Base-by-base conservation (phyloP, 2,888 invertebrate species). In the Cephus runcator region DNA sequence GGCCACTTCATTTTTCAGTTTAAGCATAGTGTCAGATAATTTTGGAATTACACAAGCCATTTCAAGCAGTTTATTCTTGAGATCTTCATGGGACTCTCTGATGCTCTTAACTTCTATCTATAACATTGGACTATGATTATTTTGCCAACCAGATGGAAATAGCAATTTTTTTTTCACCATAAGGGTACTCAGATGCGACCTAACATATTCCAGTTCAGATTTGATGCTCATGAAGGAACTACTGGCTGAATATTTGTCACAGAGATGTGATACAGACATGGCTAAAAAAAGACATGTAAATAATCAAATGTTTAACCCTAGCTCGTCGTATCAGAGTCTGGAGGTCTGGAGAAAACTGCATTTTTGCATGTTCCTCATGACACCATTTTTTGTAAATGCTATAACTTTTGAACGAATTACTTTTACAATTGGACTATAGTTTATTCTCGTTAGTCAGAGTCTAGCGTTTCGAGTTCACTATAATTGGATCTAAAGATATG, bases 241-340 rank as follows among this genome's bases (percentile, higher is more conserved):
- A 75, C 81, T 88, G 40, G 87, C 82, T 11, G 91, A 89, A 78
- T 87, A 90, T 79, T 90, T 89, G 79, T 90, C 89, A 79, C 89
- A 90, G 0, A 91, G 79, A 77, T 91, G 89, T 73, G 88, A 86
- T 36, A 89, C 87, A 11, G 90, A 89, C 85, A 91, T 86, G 1
- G 90, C 91, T 91, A 81, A 68, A 85, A 86, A 74, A 78, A 35
- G 11, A 30, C 11, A 34, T 11, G 15, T 23, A 23, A 56, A 15
- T n/a, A 34, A 15, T 23, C 23, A 23, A 68, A 34, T 68, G 3
- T 34, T 68, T 56, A 36, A 36, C 36, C 12, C 36, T 12, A 36
- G 36, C 36, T 36, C 4, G 12, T 36, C 12, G 12, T 12, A 12
- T 12, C 36, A 36, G 36, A 36, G 36, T 36, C 36, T 36, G 12